Evolutionary conservation across 1,140 invertebrate genomes (phyloP).

Genomic region (Anoplophora glabripennis): DNA sequence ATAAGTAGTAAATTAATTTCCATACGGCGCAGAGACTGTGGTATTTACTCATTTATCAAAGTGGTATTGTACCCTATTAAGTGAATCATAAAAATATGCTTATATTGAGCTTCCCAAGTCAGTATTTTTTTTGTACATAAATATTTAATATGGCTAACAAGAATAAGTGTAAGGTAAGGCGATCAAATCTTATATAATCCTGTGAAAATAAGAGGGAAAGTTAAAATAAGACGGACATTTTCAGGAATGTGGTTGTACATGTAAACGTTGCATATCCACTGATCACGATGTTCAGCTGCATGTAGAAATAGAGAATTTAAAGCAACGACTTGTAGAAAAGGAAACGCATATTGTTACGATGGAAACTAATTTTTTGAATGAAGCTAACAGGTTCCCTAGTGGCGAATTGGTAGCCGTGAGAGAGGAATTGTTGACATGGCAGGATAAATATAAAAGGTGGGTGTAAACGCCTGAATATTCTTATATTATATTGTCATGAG

Average conservation of each 20-base stretch:
- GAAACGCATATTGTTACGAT: conserved; percentile 81
- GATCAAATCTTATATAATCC: not conserved
- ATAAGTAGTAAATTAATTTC: too few relatives aligned
- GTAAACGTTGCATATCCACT: conserved; percentile 50
- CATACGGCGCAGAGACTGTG: too few relatives aligned
- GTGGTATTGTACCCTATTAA: too few relatives aligned
- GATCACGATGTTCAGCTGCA: conserved; percentile 68
- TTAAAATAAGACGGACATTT: conserved; percentile 17
- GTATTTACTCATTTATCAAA: too few relatives aligned
- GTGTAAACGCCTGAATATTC: not conserved
- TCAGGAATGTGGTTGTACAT: conserved; percentile 59
- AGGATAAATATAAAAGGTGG: conserved; percentile 87
- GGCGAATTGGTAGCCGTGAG: conserved; percentile 72
- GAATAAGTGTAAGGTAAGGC: conserved; percentile 16
- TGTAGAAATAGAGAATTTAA: conserved; percentile 83
- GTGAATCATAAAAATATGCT: too few relatives aligned
- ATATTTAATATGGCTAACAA: conserved; percentile 12
- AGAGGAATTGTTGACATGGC: conserved; percentile 82
- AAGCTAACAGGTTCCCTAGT: conserved; percentile 71
- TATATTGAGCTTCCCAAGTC: conserved; percentile 7
- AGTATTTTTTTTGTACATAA: conserved; percentile 8
- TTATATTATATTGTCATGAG: too few relatives aligned
- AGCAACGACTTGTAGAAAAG: conserved; percentile 73
- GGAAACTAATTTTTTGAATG: conserved; percentile 80
- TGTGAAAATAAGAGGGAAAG: not conserved